These are phyloP conservation scores for Pseudochirops cupreus DNA, from an alignment of 2,797 vertebrate genomes.

Conservation along the genomic window DNA sequence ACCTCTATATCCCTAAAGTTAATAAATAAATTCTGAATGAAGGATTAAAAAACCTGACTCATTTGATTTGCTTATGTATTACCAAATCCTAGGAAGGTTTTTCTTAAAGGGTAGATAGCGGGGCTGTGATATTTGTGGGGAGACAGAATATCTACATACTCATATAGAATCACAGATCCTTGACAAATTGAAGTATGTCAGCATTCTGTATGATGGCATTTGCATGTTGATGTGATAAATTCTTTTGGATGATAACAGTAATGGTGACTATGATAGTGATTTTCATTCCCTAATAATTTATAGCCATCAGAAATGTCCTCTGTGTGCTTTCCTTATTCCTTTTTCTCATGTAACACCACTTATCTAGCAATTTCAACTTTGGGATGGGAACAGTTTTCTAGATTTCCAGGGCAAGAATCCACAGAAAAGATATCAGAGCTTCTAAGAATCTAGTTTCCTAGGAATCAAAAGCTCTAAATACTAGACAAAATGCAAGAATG, in stretches of 20 bases:
- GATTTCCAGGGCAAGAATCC: constrained; percentile 20
- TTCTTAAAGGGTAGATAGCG: not conserved
- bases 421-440: constrained; percentile 6
- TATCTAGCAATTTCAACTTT: not conserved
- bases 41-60: not conserved
- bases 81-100: not conserved
- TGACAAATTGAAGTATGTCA: not conserved
- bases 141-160: not conserved
- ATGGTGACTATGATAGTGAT: not conserved
- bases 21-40: not conserved
- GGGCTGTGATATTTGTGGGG: not conserved
- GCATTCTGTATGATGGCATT: not conserved
- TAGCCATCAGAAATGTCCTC: not conserved
- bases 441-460: constrained; percentile 32
- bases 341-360: not conserved
- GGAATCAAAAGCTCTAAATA: constrained; percentile 25
- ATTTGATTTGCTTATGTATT: not conserved
- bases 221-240: not conserved
- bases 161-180: not conserved
- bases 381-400: not conserved
- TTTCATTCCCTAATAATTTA: not conserved
- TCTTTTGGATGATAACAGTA: not conserved
- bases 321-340: not conserved
- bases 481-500: not conserved
- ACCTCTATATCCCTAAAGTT: not conserved